Percentiles rank a stretch among this genome's conserved stretches.
phyloP scores from a whole-genome alignment of 2,797 vertebrate species.

The Cygnus olor region DNA sequence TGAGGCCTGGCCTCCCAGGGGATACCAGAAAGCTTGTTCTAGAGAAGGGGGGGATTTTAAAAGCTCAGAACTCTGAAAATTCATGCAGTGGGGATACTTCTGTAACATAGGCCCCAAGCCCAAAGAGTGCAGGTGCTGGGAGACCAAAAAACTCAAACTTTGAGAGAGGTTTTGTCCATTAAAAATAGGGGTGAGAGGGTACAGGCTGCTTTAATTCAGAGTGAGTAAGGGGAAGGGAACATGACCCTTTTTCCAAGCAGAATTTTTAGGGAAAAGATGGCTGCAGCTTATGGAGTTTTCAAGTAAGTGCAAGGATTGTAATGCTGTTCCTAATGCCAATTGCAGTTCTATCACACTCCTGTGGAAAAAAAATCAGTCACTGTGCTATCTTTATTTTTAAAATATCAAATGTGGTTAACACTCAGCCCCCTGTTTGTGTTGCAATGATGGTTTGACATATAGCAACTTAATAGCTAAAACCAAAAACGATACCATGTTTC shows the following conservation, averaged over 20 bases:
- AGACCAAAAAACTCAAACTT: neutral
- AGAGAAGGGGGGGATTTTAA: neutral
- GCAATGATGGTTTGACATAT: neutral
- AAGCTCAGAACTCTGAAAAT: too few species aligned
- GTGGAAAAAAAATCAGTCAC: neutral
- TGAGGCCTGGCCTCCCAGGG: neutral
- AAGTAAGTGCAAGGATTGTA: neutral
- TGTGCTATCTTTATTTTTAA: neutral
- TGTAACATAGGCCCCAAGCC: neutral
- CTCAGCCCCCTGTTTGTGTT: neutral
- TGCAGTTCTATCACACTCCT: neutral
- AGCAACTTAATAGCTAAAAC: neutral
- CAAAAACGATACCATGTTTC: neutral
- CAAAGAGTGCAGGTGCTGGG: neutral
- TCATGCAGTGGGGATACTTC: neutral
- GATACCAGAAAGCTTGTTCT: neutral
- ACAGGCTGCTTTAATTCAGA: neutral
- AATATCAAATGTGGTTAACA: neutral
- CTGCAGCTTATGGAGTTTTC: neutral
- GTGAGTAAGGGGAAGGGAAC: too few species aligned
- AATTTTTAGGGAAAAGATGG: neutral
- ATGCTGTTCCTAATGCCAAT: fast-evolving
- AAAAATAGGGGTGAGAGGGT: neutral
- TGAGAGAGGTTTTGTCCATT: neutral
- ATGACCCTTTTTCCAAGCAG: neutral